Evolutionary conservation across 23 tunicate species (phyloP).

Genomic region (Halocynthia aurantium): DNA sequence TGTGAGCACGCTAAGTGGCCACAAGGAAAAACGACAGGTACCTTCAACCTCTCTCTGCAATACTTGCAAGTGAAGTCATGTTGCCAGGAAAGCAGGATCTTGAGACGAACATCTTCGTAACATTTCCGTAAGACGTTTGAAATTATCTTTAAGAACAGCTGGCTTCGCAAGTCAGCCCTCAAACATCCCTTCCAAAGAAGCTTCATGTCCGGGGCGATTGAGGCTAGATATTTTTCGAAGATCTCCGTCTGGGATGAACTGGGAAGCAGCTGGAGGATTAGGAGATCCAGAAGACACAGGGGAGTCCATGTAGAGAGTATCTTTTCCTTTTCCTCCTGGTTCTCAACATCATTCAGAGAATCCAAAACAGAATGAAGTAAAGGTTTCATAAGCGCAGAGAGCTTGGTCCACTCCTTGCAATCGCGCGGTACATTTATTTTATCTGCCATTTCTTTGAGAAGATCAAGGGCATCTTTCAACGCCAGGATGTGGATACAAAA

Average conservation of each 20-base stretch:
- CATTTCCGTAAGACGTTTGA: slow-evolving; percentile 36
- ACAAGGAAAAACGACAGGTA: slow-evolving; percentile 62
- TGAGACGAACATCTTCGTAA: slow-evolving; percentile 27
- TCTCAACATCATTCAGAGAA: background rate
- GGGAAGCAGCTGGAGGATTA: slow-evolving; percentile 8
- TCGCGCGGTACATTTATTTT: slow-evolving; percentile 11
- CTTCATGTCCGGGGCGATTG: background rate
- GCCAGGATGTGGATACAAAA: slow-evolving; percentile 26
- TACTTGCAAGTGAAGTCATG: slow-evolving; percentile 16
- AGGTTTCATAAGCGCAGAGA: slow-evolving; percentile 6
- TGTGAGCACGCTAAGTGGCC: slow-evolving; percentile 28
- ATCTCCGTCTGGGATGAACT: background rate
- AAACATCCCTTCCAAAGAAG: slow-evolving; percentile 5
- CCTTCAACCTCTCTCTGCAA: slow-evolving; percentile 13
- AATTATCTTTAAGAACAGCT: slow-evolving; percentile 35
- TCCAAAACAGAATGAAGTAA: slow-evolving; percentile 11
- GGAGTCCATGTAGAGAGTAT: background rate
- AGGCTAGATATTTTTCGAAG: background rate
- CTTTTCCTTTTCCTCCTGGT: too few species aligned
- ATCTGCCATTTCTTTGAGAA: slow-evolving; percentile 17
- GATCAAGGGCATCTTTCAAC: slow-evolving; percentile 15
- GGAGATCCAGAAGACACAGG: background rate
- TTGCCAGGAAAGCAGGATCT: slow-evolving; percentile 19
- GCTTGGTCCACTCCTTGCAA: slow-evolving; percentile 34
- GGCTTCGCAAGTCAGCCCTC: slow-evolving; percentile 15